phyloP scores from a whole-genome alignment of 2,888 invertebrate genomes.

The Caenorhabditis sp. region DNA sequence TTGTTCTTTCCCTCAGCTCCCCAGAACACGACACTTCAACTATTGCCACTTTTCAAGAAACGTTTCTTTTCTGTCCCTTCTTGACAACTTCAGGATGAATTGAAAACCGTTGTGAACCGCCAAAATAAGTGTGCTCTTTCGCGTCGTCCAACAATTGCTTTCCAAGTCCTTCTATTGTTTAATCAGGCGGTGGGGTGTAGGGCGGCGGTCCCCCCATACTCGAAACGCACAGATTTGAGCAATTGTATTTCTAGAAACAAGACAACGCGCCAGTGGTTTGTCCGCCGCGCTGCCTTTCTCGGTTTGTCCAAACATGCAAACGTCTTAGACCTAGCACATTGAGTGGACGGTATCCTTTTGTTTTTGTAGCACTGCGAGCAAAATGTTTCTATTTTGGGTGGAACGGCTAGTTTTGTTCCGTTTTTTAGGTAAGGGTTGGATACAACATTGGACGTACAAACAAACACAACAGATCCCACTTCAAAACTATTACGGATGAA shows the following conservation, averaged over 20 bases:
- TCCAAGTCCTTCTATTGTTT: conserved; percentile 62
- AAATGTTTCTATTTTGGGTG: conserved; percentile 30
- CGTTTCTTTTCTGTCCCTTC: conserved; percentile 5
- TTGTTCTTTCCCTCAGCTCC: neutral
- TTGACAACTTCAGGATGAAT: conserved; percentile 11
- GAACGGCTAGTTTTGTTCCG: neutral
- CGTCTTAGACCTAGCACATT: conserved; percentile 55
- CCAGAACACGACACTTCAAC: conserved; percentile 26
- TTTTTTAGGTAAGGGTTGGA: neutral
- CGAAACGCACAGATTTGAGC: conserved; percentile 61
- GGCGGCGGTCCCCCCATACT: conserved; percentile 50
- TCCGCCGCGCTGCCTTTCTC: conserved; percentile 48
- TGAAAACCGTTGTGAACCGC: conserved; percentile 42
- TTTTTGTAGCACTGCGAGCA: conserved; percentile 50
- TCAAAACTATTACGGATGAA: conserved; percentile 1
- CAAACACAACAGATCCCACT: neutral
- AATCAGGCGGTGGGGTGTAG: conserved; percentile 59
- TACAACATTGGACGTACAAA: neutral
- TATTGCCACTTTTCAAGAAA: conserved; percentile 8
- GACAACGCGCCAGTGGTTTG: conserved; percentile 18
- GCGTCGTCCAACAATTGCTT: conserved; percentile 56
- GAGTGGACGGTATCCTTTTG: conserved; percentile 59
- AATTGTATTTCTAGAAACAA: conserved; percentile 61
- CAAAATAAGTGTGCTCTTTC: conserved; percentile 58
- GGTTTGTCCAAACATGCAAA: conserved; percentile 60